Conservation (phyloP, 2,113 vertebrate genomes). For the Trematomus loennbergii region DNA sequence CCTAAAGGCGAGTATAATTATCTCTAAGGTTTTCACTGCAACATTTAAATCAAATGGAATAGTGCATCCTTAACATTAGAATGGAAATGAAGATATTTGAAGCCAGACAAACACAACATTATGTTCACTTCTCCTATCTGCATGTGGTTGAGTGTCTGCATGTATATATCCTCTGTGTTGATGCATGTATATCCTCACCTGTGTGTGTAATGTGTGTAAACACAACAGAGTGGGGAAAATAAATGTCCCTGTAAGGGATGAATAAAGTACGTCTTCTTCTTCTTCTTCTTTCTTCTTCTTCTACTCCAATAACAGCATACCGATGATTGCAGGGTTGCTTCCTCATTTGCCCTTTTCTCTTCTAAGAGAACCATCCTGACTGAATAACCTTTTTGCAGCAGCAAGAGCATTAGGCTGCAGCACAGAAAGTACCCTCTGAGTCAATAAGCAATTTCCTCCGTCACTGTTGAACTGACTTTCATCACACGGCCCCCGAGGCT, state of each 20-base stretch:
- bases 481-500: slow-evolving; percentile 9
- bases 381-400: slow-evolving; percentile 24
- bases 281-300: too few relatives aligned
- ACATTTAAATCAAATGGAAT: not conserved
- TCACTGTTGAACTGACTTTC: not conserved
- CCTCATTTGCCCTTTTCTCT: not conserved
- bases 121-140: too few relatives aligned
- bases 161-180: too few relatives aligned
- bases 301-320: too few relatives aligned
- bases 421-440: slow-evolving; percentile 26
- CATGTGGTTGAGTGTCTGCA: too few relatives aligned
- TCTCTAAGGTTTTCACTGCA: too few relatives aligned
- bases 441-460: slow-evolving; percentile 48
- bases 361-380: slow-evolving; percentile 30
- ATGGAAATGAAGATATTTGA: not conserved
- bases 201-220: too few relatives aligned
- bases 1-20: too few relatives aligned
- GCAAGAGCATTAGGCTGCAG: not conserved
- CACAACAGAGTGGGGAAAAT: too few relatives aligned
- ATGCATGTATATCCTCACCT: too few relatives aligned
- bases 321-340: not conserved
- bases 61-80: not conserved
- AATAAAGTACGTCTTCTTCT: too few relatives aligned
- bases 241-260: too few relatives aligned
- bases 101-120: not conserved